Evolutionary conservation across 2,888 invertebrate genomes (phyloP), one percentile per base, ranked within the genome.

Genomic region (Chironomus tentans): DNA sequence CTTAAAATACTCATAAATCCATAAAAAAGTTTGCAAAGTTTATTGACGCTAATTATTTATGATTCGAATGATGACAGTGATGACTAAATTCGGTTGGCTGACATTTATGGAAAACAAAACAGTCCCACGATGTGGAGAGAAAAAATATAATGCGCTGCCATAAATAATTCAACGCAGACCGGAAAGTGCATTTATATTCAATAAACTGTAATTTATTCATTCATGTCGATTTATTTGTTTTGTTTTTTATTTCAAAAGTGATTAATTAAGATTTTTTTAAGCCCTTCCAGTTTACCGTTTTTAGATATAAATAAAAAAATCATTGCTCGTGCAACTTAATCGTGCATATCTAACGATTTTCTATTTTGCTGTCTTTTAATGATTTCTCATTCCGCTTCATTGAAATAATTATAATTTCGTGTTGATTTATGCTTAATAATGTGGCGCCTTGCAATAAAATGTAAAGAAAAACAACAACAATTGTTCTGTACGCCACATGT

Each of bases 151-250:
- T 38, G 38, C 10, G 38, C 38, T 38, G 7, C 38, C 38, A 38
- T 38, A 15, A 56, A 56, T 56, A 56, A 56, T 18, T 56, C 56
- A 15, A 56, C 48, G 13, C 71, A 21, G 56, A 71, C 71, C 71
- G 71, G 71, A 71, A 71, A 71, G 56, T 71, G 71, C 71, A 71
- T 28, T 70, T 70, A 47, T 47, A 70, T 47, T 68, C 24, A 24
- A 68, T 47, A 38, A 56, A 56, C 38, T 56, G 18, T 18, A 56
- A 56, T 15, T 47, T 38, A 70, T 50, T 56, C 70, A 21, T 21
- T 71, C 24, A 56, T 46, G 70, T 46, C 22, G 22, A 50, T 47
- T 56, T 56, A 56, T 13, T 46, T 21, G 21, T 65, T 13, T 24
- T 56, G 56, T 70, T 70, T 70, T 15, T n/a, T n/a, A n/a, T n/a